These are phyloP conservation scores for Pipra filicauda DNA, from an alignment of 2,113 vertebrate species.

Conservation along the genomic window DNA sequence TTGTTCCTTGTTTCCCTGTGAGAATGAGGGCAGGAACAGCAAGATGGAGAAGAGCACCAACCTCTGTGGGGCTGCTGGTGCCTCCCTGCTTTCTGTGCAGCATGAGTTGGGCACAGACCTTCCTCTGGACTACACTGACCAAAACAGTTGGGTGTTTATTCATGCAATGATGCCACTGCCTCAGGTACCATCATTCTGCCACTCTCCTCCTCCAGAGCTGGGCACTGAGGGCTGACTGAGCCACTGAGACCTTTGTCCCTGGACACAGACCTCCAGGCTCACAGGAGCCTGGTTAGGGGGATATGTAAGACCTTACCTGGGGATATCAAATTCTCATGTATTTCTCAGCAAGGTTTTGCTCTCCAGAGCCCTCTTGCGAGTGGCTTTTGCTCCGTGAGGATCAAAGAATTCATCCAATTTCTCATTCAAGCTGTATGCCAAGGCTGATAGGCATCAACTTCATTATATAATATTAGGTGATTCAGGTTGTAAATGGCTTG, in stretches of 20 bases:
- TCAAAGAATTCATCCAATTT: conserved; percentile 4
- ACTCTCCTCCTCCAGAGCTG: rapidly evolving
- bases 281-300: background rate
- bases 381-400: background rate
- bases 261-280: background rate
- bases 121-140: background rate
- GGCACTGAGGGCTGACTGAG: background rate
- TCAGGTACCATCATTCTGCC: rapidly evolving
- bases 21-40: background rate
- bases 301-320: background rate
- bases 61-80: background rate
- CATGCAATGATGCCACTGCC: background rate
- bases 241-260: background rate
- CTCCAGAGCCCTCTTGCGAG: background rate
- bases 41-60: background rate
- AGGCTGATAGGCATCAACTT: background rate
- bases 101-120: background rate
- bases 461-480: background rate
- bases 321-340: background rate
- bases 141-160: background rate
- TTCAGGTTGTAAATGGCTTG: background rate
- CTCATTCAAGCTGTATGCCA: background rate
- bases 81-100: background rate
- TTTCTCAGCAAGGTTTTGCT: background rate
- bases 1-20: background rate